Evolutionary conservation across 2,113 vertebrate genomes (phyloP).

Genomic region (Rhinopomastus cyanomelas): DNA sequence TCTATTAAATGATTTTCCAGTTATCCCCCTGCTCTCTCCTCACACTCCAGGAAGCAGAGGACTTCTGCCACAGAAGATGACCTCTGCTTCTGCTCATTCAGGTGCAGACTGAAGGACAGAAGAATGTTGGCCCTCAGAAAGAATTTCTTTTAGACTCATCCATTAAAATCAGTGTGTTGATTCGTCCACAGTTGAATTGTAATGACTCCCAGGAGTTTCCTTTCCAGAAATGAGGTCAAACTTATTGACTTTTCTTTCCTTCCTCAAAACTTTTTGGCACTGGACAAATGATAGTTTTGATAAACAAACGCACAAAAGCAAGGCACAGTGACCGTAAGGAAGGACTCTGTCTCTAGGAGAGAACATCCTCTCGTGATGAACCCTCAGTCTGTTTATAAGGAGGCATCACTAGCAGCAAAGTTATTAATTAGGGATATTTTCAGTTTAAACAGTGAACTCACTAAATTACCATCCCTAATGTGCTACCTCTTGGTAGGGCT

Average conservation of each 20-base stretch:
- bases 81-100: not conserved
- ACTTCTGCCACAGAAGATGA: not conserved
- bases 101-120: not conserved
- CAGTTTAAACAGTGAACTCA: not conserved
- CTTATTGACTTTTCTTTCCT: conserved; percentile 22
- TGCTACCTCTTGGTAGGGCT: not conserved
- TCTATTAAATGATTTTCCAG: not conserved
- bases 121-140: conserved; percentile 20
- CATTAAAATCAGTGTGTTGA: conserved; percentile 32
- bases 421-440: not conserved
- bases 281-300: conserved; percentile 9
- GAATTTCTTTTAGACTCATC: conserved; percentile 41
- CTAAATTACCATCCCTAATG: not conserved
- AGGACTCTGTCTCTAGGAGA: not conserved
- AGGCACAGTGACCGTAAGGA: not conserved
- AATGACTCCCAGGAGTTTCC: conserved; percentile 31
- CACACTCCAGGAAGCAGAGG: not conserved
- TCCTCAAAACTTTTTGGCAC: not conserved
- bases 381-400: not conserved
- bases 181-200: conserved; percentile 34
- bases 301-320: not conserved
- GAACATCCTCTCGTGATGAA: not conserved
- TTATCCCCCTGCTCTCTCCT: not conserved
- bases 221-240: conserved; percentile 39
- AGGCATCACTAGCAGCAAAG: not conserved